These are phyloP conservation scores for Cetonia aurata DNA, from an alignment of 2,888 invertebrate genomes.

Conservation along the genomic window DNA sequence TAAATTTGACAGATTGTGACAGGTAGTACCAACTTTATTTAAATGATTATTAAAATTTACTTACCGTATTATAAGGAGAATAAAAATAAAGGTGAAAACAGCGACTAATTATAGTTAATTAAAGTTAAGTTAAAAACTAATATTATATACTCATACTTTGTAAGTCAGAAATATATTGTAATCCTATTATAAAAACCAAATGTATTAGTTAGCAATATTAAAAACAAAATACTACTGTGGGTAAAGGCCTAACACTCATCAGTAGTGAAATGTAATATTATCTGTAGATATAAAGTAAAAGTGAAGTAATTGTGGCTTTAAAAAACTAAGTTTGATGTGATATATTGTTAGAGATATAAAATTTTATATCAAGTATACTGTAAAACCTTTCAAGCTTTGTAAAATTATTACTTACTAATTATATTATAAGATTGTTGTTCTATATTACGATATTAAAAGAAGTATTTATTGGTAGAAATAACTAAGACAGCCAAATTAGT, in stretches of 20 bases:
- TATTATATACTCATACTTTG: slow-evolving; percentile 1
- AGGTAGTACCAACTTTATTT: slow-evolving; percentile 11
- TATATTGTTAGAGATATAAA: slow-evolving; percentile 15
- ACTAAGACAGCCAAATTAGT: slow-evolving; percentile 30
- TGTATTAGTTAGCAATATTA: slow-evolving; percentile 57
- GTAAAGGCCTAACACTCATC: slow-evolving; percentile 31
- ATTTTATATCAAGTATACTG: neutral
- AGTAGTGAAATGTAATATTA: slow-evolving; percentile 20
- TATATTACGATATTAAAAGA: too few species aligned
- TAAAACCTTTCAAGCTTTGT: too few species aligned
- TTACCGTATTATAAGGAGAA: neutral
- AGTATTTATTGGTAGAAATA: slow-evolving; percentile 4
- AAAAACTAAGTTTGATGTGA: slow-evolving; percentile 25
- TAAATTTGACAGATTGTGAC: slow-evolving; percentile 2
- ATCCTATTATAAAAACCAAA: slow-evolving; percentile 28
- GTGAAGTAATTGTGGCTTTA: slow-evolving; percentile 31
- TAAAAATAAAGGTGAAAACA: slow-evolving; percentile 32
- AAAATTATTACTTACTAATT: too few species aligned
- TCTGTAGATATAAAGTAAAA: neutral
- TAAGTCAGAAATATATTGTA: slow-evolving; percentile 24
- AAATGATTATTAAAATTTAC: neutral
- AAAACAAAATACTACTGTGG: slow-evolving; percentile 24
- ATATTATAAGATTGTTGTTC: too few species aligned
- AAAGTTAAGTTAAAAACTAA: too few species aligned
- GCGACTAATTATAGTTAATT: slow-evolving; percentile 27